Base-by-base conservation (phyloP, 1,140 invertebrate species). In the Brachionus plicatilis region DNA sequence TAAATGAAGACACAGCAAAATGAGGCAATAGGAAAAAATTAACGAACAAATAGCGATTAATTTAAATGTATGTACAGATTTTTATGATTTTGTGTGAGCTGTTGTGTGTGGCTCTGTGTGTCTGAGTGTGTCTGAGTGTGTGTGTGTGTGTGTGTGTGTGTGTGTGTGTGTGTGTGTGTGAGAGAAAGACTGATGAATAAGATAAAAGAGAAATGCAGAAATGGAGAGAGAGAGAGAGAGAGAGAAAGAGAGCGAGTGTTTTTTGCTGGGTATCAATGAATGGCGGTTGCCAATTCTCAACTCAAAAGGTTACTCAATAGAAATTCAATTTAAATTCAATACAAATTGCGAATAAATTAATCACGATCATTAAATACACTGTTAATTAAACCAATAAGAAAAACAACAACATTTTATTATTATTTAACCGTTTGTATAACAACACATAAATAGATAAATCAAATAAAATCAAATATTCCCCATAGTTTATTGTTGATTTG, bases 61-160 rank as follows among this genome's bases (percentile, higher is more conserved):
- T 50, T 9, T 27, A 50, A 27, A 50, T 76, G 72, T 76, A 76
- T 76, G 72, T 76, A 76, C 33, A 72, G 17, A 72, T 14, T 68
- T 68, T 41, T 24, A 29, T 66, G 60, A 24, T 11, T 66, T 11
- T 12, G 27, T 68, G 24, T 14, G 56, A 29, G 2, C 14, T 68
- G 66, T 68, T 37, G 14, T 14, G 20, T 17, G 66, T 75, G 60
- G 0, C 0, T 66, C 2, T 2, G 60, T 24, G 27, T 24, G 24
- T 33, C 6, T 1, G 24, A 1, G 66, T 75, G 70, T 3, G 41
- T 37, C 7, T 37, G 60, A n/a, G 60, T 24, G 2, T 66, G 24
- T 2, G 60, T 24, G 27, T 24, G 24, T 33, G 24, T 1, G 24
- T 24, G 66, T 75, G 70, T 3, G 41, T 37, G 2, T 37, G 60